Evolutionary conservation across 2,888 invertebrate genomes (phyloP), one percentile per base, ranked within the genome.

Genomic region (Ferdinandea cuprea): DNA sequence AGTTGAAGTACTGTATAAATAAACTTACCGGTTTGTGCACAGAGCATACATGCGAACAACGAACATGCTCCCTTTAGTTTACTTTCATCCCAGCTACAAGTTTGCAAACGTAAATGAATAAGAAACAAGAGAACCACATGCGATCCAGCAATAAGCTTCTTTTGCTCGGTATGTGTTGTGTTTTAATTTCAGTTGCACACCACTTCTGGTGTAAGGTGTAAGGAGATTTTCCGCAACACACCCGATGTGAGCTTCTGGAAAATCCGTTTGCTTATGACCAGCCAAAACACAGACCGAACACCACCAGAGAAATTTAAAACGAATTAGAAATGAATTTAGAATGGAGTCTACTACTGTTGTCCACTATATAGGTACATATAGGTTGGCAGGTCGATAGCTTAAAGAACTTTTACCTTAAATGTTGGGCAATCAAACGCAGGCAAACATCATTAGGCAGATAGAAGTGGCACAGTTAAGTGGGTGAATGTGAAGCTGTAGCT

Each of bases 371-470:
- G 15, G 37, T 4, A 7, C 9, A 42, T 13, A 2, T 13, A 35
- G 32, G 19, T 46, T 9, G 46, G 4, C 21, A 8, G 30, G 40
- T 42, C 13, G 25, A 21, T 42, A 25, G 9, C 8, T 58, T 8
- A 48, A 56, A 32, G 48, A 44, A 48, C 6, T 42, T 56, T 17
- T 58, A 25, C 52, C 68, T 69, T 74, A 63, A 80, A 58, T 46
- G 69, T 69, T 69, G 63, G 5, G 80, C 80, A 74, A 74, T 80
- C 69, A 69, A 76, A 74, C 76, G 76, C 80, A 80, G 80, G 58
- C 50, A 76, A 76, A 74, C 63, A 76, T 69, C 76, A 76, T 80
- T 80, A 80, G 74, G 74, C 61, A 74, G 63, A 78, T 72, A 56
- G 54, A 44, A 73, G 73, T 66, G 48, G 59, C 66, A 59, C 63